phyloP scores from a whole-genome alignment of 2,888 invertebrate species.

The Xanthia icteritia region DNA sequence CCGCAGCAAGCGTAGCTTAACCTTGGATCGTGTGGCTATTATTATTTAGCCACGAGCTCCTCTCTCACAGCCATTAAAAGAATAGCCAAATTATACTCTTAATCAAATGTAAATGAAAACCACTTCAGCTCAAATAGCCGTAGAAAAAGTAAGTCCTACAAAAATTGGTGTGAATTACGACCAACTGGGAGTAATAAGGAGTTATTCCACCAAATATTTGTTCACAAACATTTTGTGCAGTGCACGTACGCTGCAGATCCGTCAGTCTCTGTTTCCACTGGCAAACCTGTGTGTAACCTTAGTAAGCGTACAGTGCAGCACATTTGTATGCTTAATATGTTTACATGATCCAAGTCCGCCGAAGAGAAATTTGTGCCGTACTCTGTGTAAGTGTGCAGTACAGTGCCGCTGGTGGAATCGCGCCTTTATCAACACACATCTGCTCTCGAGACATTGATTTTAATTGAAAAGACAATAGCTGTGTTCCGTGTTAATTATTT shows the following conservation, averaged over 20 bases:
- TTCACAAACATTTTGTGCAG: neutral
- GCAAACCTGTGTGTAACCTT: neutral
- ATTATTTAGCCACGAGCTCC: no score
- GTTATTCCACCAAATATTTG: neutral
- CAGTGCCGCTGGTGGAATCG: neutral
- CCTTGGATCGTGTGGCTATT: no score
- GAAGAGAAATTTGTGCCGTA: neutral
- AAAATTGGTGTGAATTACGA: conserved; percentile 3
- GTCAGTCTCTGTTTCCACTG: neutral
- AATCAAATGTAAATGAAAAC: conserved; percentile 20
- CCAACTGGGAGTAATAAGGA: neutral
- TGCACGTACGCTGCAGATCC: neutral
- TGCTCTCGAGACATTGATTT: conserved; percentile 49
- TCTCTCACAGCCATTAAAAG: neutral
- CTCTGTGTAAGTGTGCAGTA: no score
- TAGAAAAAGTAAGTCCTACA: neutral
- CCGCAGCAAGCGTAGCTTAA: no score
- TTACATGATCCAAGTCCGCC: neutral
- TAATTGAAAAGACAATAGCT: conserved; percentile 57
- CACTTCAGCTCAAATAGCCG: neutral
- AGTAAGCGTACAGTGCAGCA: neutral
- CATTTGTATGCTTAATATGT: neutral
- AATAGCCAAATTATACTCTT: conserved; percentile 8
- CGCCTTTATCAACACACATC: conserved; percentile 22
- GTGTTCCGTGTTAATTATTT: conserved; percentile 46